Evolutionary conservation across 2,113 vertebrate species (phyloP), one percentile per base, ranked within the genome.

Genomic region (Prochilodus magdalenae): DNA sequence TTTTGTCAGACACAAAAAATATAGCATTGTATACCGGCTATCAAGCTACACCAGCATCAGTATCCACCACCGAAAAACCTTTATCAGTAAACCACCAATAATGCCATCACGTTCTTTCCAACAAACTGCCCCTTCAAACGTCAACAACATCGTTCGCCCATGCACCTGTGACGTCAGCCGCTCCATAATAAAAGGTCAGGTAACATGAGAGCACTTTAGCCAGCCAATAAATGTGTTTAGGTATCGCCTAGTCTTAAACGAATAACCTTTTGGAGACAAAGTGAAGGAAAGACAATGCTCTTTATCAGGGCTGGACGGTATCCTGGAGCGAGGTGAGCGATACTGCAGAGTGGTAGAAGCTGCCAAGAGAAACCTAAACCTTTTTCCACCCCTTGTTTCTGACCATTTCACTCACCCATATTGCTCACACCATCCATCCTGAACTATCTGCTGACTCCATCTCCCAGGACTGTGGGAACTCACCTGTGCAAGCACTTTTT

Each of bases 391-490:
- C 47, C 30, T 65, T 26, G 27, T 72, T 63, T 73, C 44, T n/a
- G 49, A 79, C 66, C 40, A 24, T 66, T 83, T 69, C 49, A 80
- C 80, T 69, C 15, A 36, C 55, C 63, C 71, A 65, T 67, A n/a
- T 40, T 73, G 11, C 40, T 44, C 40, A 44, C 40, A 11, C 40
- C 40, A 11, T 44, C 40, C 40, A 8, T 5, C 40, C 40, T 44
- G 63, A 80, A 27, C 65, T 74, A 86, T 84, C 85, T 80, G 24
- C 73, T 63, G 20, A 53, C 79, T 73, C 14, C 36, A 86, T 87
- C 87, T 84, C 51, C n/a, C 24, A 62, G 80, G 78, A 85, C 67
- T 82, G 83, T 86, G 86, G 74, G 83, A 87, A 86, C 85, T 79
- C 80, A 86, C 83, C 86, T 83, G 80, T 53, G 70, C 75, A 81